Conservation (phyloP, 1,140 invertebrate genomes). For the Schlechtendalia chinensis region DNA sequence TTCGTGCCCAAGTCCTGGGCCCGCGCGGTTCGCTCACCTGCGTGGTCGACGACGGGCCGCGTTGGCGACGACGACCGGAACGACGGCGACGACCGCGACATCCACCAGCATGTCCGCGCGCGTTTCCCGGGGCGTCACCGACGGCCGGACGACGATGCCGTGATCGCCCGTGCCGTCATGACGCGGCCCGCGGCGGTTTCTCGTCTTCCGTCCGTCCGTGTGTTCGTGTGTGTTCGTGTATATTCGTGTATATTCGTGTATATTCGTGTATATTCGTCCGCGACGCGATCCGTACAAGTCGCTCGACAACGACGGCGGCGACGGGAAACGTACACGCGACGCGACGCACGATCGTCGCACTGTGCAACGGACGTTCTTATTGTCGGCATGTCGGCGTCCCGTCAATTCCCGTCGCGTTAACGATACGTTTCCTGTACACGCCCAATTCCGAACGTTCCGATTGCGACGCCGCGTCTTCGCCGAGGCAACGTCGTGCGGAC, state of each 20-base stretch:
- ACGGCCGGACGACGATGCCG: background rate
- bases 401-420: conserved; percentile 30
- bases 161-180: too few species aligned
- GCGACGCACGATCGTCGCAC: background rate
- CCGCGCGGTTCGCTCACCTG: too few species aligned
- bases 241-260: too few species aligned
- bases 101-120: background rate
- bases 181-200: too few species aligned
- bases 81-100: background rate
- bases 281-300: too few species aligned
- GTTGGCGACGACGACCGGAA: background rate
- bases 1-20: too few species aligned
- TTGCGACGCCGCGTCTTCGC: background rate
- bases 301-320: background rate
- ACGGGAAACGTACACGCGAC: background rate
- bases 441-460: conserved; percentile 4
- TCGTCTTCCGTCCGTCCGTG: too few species aligned
- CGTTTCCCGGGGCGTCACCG: background rate
- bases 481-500: too few species aligned
- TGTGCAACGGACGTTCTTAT: background rate
- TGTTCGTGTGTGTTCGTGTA: too few species aligned
- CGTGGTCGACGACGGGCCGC: background rate
- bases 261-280: too few species aligned
- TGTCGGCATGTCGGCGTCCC: background rate
- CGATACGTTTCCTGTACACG: conserved; percentile 42